These are phyloP conservation scores for Dastarcus helophoroides DNA, from an alignment of 2,888 invertebrate species.

Conservation along the genomic window DNA sequence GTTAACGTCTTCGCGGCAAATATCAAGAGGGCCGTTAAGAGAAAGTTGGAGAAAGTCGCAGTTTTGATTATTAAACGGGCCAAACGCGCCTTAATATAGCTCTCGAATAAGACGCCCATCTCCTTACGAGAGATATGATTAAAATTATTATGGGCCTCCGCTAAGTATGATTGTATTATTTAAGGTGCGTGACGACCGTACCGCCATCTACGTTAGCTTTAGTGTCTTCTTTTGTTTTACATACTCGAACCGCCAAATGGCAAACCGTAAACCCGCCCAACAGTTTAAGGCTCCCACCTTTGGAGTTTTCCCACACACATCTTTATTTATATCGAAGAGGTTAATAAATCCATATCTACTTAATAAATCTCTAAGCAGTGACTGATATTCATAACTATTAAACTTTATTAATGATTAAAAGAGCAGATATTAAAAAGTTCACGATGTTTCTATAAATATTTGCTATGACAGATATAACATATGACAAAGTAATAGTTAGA, in stretches of 20 bases:
- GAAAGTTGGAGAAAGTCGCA: constrained; percentile 34
- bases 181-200: constrained; percentile 23
- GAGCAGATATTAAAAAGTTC: too few relatives aligned
- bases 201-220: constrained; percentile 10
- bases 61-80: constrained; percentile 33
- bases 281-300: too few relatives aligned
- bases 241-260: constrained; percentile 5
- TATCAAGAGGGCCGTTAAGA: constrained; percentile 34
- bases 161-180: constrained; percentile 36
- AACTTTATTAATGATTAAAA: too few relatives aligned
- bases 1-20: constrained; percentile 32
- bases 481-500: too few relatives aligned
- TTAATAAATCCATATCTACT: too few relatives aligned
- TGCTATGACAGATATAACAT: too few relatives aligned
- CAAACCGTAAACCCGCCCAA: too few relatives aligned
- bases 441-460: too few relatives aligned
- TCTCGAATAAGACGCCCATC: constrained; percentile 21
- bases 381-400: too few relatives aligned
- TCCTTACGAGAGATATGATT: constrained; percentile 26
- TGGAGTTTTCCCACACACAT: too few relatives aligned
- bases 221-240: constrained; percentile 13
- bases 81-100: constrained; percentile 26
- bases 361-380: too few relatives aligned
- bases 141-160: constrained; percentile 33
- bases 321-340: too few relatives aligned